A percentile compares a stretch with the other conserved stretches of the same genome.
These are phyloP conservation scores for Spondyliosoma cantharus DNA, from an alignment of 2,797 vertebrate species.

Conservation along the genomic window DNA sequence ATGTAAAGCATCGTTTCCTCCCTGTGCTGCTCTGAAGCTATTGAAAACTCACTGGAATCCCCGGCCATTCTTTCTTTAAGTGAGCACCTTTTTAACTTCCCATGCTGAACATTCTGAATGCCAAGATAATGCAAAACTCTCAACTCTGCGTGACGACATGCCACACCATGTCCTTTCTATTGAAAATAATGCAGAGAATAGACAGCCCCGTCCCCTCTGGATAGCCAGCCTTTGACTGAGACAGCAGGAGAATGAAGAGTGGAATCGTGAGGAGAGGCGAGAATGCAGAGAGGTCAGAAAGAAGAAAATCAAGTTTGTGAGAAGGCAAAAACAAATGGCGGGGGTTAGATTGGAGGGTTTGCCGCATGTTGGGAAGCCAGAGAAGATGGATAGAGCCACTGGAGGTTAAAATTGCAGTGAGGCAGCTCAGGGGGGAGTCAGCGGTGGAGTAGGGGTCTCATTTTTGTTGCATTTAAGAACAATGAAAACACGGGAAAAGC, in stretches of 20 bases:
- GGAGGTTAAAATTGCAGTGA: constrained; percentile 25
- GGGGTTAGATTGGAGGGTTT: constrained; percentile 41
- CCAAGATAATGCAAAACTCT: neutral
- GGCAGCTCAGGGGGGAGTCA: constrained; percentile 18
- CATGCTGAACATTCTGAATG: neutral
- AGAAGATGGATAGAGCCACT: constrained; percentile 39
- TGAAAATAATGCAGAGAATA: constrained; percentile 24
- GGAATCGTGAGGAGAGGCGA: constrained; percentile 2
- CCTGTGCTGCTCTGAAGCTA: neutral
- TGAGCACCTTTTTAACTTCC: constrained; percentile 11
- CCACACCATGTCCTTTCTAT: neutral
- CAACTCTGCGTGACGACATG: constrained; percentile 4
- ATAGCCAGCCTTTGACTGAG: constrained; percentile 16
- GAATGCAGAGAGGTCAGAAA: constrained; percentile 1
- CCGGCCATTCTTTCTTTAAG: neutral
- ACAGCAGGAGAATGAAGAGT: constrained; percentile 21
- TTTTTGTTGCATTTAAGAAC: neutral
- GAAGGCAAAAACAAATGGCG: constrained; percentile 30
- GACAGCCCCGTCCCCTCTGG: constrained; percentile 18
- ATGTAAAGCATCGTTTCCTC: neutral
- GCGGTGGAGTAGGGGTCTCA: neutral
- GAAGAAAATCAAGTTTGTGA: constrained; percentile 27
- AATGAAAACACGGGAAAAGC: neutral
- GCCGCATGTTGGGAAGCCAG: constrained; percentile 5
- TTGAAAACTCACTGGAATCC: constrained; percentile 4